Conservation (phyloP, 2,797 vertebrate species). For the Acanthis flammea region DNA sequence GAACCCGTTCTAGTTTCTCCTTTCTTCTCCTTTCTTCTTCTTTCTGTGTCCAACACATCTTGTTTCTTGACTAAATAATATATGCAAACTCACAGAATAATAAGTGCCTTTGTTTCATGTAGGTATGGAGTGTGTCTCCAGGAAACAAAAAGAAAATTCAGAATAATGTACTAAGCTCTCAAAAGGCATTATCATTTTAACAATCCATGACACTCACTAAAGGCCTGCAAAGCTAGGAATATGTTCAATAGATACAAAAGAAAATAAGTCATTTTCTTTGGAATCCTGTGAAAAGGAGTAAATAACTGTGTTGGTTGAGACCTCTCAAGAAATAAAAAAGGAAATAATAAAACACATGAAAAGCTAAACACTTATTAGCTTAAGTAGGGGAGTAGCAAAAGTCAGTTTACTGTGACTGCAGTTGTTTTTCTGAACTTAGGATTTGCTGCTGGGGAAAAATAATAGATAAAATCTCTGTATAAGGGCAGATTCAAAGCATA, state of each 20-base stretch:
- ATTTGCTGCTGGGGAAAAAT: not conserved
- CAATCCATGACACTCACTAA: not conserved
- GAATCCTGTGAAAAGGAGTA: not conserved
- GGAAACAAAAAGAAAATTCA: not conserved
- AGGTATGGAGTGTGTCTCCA: not conserved
- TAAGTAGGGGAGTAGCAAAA: not conserved
- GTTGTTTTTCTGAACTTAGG: not conserved
- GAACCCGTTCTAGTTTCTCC: not conserved
- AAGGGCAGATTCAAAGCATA: not conserved
- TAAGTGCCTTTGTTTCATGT: not conserved
- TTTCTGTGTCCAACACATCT: not conserved
- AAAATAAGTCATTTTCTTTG: not conserved
- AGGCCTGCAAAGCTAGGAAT: not conserved
- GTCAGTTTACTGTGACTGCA: not conserved
- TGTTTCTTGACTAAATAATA: not conserved
- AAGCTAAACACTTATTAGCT: not conserved
- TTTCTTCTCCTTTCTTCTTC: not conserved
- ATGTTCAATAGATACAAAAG: not conserved
- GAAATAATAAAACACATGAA: not conserved
- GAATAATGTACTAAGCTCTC: not conserved
- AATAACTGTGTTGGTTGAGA: not conserved
- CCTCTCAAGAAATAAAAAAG: not conserved
- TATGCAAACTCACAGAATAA: not conserved
- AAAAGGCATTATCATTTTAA: not conserved
- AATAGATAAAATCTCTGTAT: not conserved